Conservation (phyloP, 2,888 invertebrate species). For the Epirrita christyi region DNA sequence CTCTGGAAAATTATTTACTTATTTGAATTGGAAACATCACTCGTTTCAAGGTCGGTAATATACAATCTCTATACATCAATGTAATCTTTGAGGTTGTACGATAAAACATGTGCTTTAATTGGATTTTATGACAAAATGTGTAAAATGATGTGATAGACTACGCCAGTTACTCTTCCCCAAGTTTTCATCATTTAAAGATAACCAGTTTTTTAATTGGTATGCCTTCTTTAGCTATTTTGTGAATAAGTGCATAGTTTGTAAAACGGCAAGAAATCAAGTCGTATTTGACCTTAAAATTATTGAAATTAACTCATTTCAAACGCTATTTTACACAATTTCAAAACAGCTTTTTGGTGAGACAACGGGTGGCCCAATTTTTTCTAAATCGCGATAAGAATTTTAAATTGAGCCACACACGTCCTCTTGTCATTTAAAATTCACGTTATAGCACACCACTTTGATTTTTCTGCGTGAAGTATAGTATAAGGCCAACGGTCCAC, state of each 20-base stretch:
- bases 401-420: constrained; percentile 18
- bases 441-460: neutral
- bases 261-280: constrained; percentile 6
- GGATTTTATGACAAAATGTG: no score
- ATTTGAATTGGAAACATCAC: neutral
- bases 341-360: constrained; percentile 23
- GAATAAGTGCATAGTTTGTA: no score
- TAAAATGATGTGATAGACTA: no score
- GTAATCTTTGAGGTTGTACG: no score
- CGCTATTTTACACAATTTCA: constrained; percentile 27
- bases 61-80: no score
- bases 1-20: neutral
- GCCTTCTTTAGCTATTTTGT: no score
- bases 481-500: neutral
- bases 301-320: constrained; percentile 24
- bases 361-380: constrained; percentile 11
- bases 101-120: no score
- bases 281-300: constrained; percentile 26
- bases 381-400: constrained; percentile 24
- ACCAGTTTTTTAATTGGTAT: no score
- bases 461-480: neutral
- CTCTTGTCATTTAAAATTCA: constrained; percentile 23
- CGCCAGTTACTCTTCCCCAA: no score
- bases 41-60: neutral
- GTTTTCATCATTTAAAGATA: no score